phyloP scores from a whole-genome alignment of 2,888 invertebrate genomes.

The Temnothorax unifasciatus region DNA sequence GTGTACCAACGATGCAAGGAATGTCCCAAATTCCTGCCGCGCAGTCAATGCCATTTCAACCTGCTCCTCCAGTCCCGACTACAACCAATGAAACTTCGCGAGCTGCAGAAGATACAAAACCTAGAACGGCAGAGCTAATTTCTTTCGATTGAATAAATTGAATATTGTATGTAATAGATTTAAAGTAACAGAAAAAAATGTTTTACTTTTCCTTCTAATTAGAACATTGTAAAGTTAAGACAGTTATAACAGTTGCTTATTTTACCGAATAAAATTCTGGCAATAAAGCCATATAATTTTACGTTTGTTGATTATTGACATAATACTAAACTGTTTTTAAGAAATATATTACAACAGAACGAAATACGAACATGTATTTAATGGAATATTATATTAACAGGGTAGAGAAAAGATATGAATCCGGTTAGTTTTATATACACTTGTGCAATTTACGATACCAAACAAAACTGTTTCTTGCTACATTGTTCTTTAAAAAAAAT shows the following conservation, averaged over 20 bases:
- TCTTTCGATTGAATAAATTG: conserved; percentile 90
- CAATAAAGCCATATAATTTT: conserved; percentile 36
- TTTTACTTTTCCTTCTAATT: conserved; percentile 33
- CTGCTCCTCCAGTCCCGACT: conserved; percentile 54
- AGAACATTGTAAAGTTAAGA: conserved; percentile 16
- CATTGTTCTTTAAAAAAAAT: not conserved
- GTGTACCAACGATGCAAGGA: conserved; percentile 70
- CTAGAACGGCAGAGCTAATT: conserved; percentile 92
- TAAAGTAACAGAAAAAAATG: conserved; percentile 59
- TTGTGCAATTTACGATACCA: conserved; percentile 43
- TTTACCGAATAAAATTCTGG: conserved; percentile 27
- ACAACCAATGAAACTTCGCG: conserved; percentile 68
- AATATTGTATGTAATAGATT: conserved; percentile 59
- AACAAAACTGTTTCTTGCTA: conserved; percentile 35
- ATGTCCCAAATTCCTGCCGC: conserved; percentile 68
- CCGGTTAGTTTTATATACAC: conserved; percentile 47
- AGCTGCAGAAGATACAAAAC: conserved; percentile 85
- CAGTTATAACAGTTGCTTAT: not conserved
- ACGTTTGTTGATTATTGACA: conserved; percentile 22
- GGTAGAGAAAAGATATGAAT: conserved; percentile 16
- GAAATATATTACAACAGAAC: conserved; percentile 7
- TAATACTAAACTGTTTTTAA: conserved; percentile 19
- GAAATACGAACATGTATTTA: conserved; percentile 18
- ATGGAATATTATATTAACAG: conserved; percentile 32
- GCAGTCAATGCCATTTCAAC: conserved; percentile 73